A percentile compares a stretch with the other conserved stretches of the same genome.
Evolutionary conservation across 2,888 invertebrate species (phyloP).

Genomic region (Sepiola atlantica): DNA sequence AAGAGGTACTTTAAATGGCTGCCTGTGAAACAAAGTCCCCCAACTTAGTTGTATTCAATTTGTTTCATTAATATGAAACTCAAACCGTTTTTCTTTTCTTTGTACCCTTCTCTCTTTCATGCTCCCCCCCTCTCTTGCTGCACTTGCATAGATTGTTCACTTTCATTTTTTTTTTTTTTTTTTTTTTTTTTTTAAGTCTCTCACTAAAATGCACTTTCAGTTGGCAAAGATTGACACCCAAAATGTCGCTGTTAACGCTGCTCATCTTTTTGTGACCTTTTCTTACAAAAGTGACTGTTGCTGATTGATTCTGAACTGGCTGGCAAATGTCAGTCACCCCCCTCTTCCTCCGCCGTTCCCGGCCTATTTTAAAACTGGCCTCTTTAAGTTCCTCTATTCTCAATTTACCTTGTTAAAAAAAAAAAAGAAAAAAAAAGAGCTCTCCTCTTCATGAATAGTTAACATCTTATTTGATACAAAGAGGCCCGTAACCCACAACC

Average conservation of each 20-base stretch:
- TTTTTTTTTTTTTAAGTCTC: no score
- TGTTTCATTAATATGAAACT: no score
- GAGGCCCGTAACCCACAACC: background rate
- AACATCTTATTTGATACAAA: background rate
- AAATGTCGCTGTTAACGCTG: background rate
- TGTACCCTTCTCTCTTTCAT: no score
- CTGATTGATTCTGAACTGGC: background rate
- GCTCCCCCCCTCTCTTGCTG: no score
- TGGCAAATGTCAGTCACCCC: background rate
- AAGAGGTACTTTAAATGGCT: no score
- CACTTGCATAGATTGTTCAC: no score
- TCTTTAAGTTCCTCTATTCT: background rate
- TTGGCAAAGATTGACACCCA: background rate
- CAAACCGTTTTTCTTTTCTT: no score
- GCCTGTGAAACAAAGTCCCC: no score
- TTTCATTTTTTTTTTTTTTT: no score
- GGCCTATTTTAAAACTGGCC: background rate
- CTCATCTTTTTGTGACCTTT: background rate
- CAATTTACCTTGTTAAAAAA: background rate
- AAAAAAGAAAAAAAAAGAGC: no score
- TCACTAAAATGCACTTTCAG: background rate
- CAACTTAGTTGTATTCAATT: no score
- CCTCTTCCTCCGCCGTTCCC: no score
- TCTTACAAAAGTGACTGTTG: background rate
- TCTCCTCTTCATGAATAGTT: background rate